phyloP scores from a whole-genome alignment of 1,140 invertebrate species.

The Drosophila eugracilis region DNA sequence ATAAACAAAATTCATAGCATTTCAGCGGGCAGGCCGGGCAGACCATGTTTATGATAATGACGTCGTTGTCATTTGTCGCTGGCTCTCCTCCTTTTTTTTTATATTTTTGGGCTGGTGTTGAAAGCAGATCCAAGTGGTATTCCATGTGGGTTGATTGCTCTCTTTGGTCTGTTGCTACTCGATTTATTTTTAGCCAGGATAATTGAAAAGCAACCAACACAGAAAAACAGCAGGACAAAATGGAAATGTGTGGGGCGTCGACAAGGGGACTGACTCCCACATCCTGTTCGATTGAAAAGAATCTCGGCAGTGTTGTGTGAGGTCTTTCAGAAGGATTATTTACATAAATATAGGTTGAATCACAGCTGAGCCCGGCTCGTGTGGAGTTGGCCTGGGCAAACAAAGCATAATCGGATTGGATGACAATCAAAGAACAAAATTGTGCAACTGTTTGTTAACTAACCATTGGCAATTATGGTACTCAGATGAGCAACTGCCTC shows the following conservation, averaged over 20 bases:
- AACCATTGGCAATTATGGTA: conserved; percentile 16
- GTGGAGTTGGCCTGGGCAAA: conserved; percentile 31
- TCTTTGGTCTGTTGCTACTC: conserved; percentile 21
- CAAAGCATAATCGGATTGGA: conserved; percentile 40
- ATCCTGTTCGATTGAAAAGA: conserved; percentile 53
- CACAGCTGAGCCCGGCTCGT: conserved; percentile 2
- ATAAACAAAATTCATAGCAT: conserved; percentile 62
- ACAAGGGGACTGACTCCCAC: conserved; percentile 22
- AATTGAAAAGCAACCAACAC: conserved; percentile 71
- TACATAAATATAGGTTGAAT: conserved; percentile 52
- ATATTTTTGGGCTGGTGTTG: conserved; percentile 21
- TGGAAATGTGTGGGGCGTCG: conserved; percentile 21
- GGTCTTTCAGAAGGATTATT: conserved; percentile 48
- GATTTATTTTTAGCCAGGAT: conserved; percentile 74
- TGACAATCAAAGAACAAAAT: conserved; percentile 35
- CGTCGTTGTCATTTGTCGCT: conserved; percentile 59
- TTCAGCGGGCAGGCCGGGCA: conserved; percentile 36
- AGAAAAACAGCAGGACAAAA: conserved; percentile 46
- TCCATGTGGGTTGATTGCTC: conserved; percentile 35
- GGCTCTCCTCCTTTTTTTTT: conserved; percentile 5
- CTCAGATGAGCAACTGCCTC: too few species aligned
- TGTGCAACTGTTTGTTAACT: conserved; percentile 38
- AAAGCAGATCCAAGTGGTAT: conserved; percentile 28
- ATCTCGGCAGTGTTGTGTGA: conserved; percentile 31
- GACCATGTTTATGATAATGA: conserved; percentile 71